Evolutionary conservation across 2,888 invertebrate species (phyloP).

Genomic region (Gerris lacustris): DNA sequence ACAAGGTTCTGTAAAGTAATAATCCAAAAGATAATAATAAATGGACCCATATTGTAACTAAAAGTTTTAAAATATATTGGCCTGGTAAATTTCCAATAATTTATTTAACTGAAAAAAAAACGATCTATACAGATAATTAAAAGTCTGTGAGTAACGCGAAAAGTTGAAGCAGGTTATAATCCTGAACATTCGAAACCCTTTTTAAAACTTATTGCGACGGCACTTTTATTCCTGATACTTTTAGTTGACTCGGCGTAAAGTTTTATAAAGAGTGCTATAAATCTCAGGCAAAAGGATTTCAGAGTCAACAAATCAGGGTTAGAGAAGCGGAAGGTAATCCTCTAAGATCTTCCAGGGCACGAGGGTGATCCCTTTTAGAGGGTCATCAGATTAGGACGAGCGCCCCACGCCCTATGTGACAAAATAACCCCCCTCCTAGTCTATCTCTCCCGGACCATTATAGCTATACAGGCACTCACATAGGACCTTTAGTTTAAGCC

Average conservation of each 20-base stretch:
- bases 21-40: too few species aligned
- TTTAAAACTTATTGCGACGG: neutral
- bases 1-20: too few species aligned
- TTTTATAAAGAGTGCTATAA: neutral
- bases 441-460: too few species aligned
- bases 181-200: too few species aligned
- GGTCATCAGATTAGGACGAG: neutral
- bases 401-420: neutral
- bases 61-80: too few species aligned
- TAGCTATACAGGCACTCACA: neutral
- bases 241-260: neutral
- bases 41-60: too few species aligned
- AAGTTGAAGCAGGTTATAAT: too few species aligned
- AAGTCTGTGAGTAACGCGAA: too few species aligned
- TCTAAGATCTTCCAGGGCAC: neutral
- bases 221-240: neutral
- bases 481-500: neutral
- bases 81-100: too few species aligned
- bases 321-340: neutral
- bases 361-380: neutral
- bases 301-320: conserved; percentile 2
- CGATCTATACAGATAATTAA: too few species aligned
- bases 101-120: too few species aligned
- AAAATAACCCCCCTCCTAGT: neutral
- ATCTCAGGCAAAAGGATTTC: neutral